A percentile compares a stretch with the other conserved stretches of the same genome.
Evolutionary conservation across 2,797 vertebrate genomes (phyloP).

Genomic region (Notolabrus celidotus): DNA sequence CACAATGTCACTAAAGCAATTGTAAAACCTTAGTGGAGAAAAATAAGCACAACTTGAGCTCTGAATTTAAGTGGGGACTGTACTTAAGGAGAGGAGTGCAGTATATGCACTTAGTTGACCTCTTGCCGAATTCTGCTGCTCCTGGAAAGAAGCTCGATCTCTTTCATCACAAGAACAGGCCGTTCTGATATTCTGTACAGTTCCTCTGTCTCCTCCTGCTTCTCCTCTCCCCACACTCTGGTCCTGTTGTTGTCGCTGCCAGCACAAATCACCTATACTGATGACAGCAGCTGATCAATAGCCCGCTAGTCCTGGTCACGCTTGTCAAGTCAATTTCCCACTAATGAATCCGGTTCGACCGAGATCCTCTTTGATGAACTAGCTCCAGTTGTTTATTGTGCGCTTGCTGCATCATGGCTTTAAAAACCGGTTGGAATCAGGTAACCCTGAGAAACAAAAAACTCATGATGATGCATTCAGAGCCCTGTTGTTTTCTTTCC

Average conservation of each 20-base stretch:
- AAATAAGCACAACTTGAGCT: neutral
- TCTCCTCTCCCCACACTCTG: neutral
- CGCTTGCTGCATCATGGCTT: constrained; percentile 27
- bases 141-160: neutral
- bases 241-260: constrained; percentile 29
- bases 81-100: neutral
- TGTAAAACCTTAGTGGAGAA: too few relatives aligned
- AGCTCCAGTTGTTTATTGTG: constrained; percentile 50
- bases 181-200: neutral
- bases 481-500: constrained; percentile 4
- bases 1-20: too few relatives aligned
- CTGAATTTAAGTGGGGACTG: too few relatives aligned
- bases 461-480: constrained; percentile 26
- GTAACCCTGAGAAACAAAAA: neutral
- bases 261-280: constrained; percentile 68
- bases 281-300: constrained; percentile 75
- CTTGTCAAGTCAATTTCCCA: constrained; percentile 70
- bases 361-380: constrained; percentile 61
- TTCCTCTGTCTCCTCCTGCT: neutral
- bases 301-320: constrained; percentile 56
- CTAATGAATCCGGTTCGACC: constrained; percentile 71
- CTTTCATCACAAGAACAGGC: neutral
- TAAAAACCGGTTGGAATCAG: neutral
- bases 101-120: neutral
- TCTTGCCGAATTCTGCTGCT: neutral